Evolutionary conservation across 2,113 vertebrate species (phyloP), one percentile per base, ranked within the genome.

Genomic region (Phrynosoma blainvillii): DNA sequence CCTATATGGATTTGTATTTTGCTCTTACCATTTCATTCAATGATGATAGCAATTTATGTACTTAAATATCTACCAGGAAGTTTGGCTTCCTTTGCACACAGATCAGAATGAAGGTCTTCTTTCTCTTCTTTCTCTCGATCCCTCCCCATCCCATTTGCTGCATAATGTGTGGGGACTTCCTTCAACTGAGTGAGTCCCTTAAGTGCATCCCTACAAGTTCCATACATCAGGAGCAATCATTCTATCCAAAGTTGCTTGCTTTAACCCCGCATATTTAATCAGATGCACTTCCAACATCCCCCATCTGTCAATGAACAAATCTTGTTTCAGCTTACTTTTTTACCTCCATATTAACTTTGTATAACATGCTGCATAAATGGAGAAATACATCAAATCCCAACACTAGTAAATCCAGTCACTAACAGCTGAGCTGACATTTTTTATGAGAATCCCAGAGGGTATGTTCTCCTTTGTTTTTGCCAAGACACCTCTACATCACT

Each of bases 361-460:
- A 93, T 92, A 94, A 94, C 85, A 68, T 47, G 70, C 88, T 82
- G 84, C 78, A 82, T 90, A 82, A 95, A 79, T 76, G 88, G 89
- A 83, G 89, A 89, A 65, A 54, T n/a, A 81, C 88, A 88, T 84
- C 91, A 84, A 89, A 71, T 74, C 68, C 92, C 85, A 85, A 78
- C 84, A 91, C 76, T 84, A 0, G 1, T 59, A 1, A 16, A 62
- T 16, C 14, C 59, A 62, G 12, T 18, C 59, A 62, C 13, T 62
- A 62, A 62, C 14, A 62, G 14, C 59, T 62, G 59, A 16, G 59
- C 13, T 62, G 59, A 62, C 59, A 14, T 18, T 16, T 59, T 62
- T 62, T 14, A 62, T 62, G 59, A 62, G 59, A 62, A 62, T 14
- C 13, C 4, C 59, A 47, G 5, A 62, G 59, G 56, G 10, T 59